Evolutionary conservation across 35 echinoderm and acorn worm genomes (phyloP).

Genomic region (Ophiothrix spiculata): DNA sequence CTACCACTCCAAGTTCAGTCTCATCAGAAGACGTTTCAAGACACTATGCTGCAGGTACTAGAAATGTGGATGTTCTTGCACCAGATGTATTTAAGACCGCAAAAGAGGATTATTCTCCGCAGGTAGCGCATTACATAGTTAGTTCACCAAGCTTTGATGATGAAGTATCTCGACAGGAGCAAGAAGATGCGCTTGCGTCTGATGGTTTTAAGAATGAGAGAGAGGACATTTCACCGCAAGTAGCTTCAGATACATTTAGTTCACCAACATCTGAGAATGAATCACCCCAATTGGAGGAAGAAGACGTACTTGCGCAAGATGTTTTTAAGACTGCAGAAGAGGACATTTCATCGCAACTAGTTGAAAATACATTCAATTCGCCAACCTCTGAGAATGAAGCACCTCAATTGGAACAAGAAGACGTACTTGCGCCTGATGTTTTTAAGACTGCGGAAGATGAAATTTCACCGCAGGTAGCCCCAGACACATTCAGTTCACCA

Average conservation of each 20-base stretch:
- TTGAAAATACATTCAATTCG: not conserved
- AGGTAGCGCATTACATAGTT: not conserved
- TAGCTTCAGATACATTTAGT: constrained; percentile 4
- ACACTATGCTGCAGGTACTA: too few relatives aligned
- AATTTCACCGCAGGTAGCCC: not conserved
- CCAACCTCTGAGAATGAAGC: not conserved
- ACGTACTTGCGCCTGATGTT: not conserved
- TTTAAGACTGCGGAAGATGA: not conserved
- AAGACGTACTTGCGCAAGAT: not conserved
- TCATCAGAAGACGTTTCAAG: too few relatives aligned
- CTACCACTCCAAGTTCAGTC: too few relatives aligned
- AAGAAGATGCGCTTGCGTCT: too few relatives aligned
- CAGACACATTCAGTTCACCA: not conserved
- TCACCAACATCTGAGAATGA: not conserved
- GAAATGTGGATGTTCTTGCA: too few relatives aligned
- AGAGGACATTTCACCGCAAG: not conserved
- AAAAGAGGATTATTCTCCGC: not conserved
- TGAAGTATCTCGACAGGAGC: too few relatives aligned
- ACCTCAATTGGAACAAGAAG: not conserved
- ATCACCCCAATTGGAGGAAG: too few relatives aligned
- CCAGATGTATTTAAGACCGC: too few relatives aligned
- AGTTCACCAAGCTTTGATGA: not conserved
- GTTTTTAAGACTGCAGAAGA: not conserved
- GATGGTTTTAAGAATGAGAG: too few relatives aligned
- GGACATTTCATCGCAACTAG: not conserved